A percentile compares a stretch with the other conserved stretches of the same genome.
Evolutionary conservation across 1,140 invertebrate genomes (phyloP).

Genomic region (Drosophila novamexicana): DNA sequence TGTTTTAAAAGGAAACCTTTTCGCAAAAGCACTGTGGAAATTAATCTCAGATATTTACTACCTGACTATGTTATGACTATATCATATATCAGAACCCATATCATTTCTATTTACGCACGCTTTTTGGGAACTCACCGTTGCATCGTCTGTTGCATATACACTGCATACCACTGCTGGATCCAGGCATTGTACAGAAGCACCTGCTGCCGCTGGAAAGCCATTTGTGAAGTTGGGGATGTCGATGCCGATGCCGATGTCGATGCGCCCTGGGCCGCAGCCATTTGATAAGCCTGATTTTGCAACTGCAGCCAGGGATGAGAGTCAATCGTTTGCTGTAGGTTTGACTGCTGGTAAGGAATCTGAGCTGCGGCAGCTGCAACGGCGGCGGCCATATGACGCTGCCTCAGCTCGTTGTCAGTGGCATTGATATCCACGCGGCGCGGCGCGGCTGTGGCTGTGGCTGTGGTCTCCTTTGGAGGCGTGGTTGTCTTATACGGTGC

Average conservation of each 20-base stretch:
- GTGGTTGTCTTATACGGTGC: constrained; percentile 55
- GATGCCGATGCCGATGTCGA: constrained; percentile 9
- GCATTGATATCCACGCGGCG: constrained; percentile 35
- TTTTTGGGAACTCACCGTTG: constrained; percentile 86
- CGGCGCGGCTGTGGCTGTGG: not conserved
- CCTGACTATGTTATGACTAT: too few species aligned
- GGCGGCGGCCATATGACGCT: constrained; percentile 63
- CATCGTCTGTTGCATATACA: constrained; percentile 94
- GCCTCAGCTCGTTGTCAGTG: constrained; percentile 83
- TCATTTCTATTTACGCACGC: too few species aligned
- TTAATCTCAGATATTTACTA: too few species aligned
- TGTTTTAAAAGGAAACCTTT: too few species aligned
- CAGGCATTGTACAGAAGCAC: constrained; percentile 83
- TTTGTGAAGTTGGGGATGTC: constrained; percentile 21
- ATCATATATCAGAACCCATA: too few species aligned
- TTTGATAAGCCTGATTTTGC: constrained; percentile 32
- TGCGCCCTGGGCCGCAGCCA: constrained; percentile 13
- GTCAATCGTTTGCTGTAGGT: constrained; percentile 16
- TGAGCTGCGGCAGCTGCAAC: constrained; percentile 22
- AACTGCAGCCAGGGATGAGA: constrained; percentile 46
- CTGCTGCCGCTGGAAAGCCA: constrained; percentile 62
- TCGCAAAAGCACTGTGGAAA: too few species aligned
- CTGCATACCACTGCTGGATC: constrained; percentile 94
- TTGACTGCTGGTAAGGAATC: constrained; percentile 43
- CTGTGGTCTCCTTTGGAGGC: constrained; percentile 28